phyloP scores from a whole-genome alignment of 2,888 invertebrate genomes.

The Caenorhabditis auriculariae region DNA sequence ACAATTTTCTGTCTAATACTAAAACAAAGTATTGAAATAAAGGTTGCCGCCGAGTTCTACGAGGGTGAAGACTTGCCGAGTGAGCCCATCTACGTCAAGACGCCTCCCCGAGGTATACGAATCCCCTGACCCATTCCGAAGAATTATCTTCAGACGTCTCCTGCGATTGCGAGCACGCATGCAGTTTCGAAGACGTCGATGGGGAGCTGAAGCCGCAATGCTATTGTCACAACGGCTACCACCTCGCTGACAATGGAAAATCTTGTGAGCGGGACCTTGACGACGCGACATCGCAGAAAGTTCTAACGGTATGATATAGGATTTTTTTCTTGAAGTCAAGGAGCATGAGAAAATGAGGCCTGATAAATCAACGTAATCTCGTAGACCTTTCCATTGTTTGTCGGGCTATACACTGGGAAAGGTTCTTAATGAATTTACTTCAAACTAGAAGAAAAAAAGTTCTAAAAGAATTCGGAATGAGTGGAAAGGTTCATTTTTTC shows the following conservation, averaged over 20 bases:
- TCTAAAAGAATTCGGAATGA: neutral
- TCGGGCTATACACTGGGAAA: too few species aligned
- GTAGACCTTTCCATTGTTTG: too few species aligned
- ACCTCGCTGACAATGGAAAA: conserved; percentile 46
- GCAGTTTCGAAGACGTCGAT: conserved; percentile 45
- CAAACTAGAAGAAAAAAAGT: neutral
- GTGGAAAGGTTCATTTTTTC: neutral
- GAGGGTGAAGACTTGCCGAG: conserved; percentile 53
- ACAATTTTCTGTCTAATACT: too few species aligned
- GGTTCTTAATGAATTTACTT: neutral
- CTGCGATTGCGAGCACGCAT: conserved; percentile 61
- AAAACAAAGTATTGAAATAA: neutral
- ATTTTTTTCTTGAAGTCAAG: neutral
- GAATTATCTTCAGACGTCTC: conserved; percentile 38
- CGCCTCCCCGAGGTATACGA: conserved; percentile 52
- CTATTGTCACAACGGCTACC: conserved; percentile 57
- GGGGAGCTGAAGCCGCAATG: conserved; percentile 41
- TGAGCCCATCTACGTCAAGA: conserved; percentile 42
- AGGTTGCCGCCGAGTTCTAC: conserved; percentile 50
- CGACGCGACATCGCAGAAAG: conserved; percentile 19
- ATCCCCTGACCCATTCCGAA: neutral
- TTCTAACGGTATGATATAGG: conserved; percentile 20
- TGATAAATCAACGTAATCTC: neutral
- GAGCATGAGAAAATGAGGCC: neutral
- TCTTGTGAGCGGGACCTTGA: conserved; percentile 38